phyloP scores from a whole-genome alignment of 2,888 invertebrate species.

The Xestia sexstrigata region DNA sequence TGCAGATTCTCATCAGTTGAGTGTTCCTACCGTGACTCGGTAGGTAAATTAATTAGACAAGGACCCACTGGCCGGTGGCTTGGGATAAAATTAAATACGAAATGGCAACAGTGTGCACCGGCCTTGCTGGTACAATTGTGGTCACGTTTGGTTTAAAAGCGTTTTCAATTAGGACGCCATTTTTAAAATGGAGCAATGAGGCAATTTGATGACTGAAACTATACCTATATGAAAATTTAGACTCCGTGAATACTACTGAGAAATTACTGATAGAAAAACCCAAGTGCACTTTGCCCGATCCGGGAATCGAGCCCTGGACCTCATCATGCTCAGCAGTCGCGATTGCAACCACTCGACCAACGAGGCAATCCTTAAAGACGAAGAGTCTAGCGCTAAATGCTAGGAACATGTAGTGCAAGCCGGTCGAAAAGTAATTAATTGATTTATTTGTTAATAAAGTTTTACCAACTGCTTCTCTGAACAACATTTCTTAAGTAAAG shows the following conservation, averaged over 20 bases:
- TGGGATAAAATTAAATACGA: conserved; percentile 64
- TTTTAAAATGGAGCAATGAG: background rate
- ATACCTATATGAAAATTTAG: too few species aligned
- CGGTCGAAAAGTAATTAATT: background rate
- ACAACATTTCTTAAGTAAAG: too few species aligned
- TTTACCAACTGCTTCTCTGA: too few species aligned
- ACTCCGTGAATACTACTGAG: too few species aligned
- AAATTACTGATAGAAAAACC: too few species aligned
- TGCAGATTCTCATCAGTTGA: conserved; percentile 59
- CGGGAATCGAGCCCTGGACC: too few species aligned
- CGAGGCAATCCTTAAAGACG: too few species aligned
- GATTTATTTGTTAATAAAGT: too few species aligned
- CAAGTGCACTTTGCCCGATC: too few species aligned
- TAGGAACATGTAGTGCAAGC: background rate
- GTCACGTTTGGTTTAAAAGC: conserved; percentile 24
- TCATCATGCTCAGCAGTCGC: too few species aligned
- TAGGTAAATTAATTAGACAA: conserved; percentile 72
- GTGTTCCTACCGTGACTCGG: conserved; percentile 56
- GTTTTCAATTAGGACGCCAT: conserved; percentile 7
- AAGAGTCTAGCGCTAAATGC: background rate
- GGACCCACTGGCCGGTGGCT: conserved; percentile 54
- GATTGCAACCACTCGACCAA: too few species aligned
- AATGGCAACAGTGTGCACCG: conserved; percentile 55
- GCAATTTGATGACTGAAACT: background rate
- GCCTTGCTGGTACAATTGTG: conserved; percentile 32